Base-by-base conservation (phyloP, 2,797 vertebrate species). In the Etheostoma nigrum region DNA sequence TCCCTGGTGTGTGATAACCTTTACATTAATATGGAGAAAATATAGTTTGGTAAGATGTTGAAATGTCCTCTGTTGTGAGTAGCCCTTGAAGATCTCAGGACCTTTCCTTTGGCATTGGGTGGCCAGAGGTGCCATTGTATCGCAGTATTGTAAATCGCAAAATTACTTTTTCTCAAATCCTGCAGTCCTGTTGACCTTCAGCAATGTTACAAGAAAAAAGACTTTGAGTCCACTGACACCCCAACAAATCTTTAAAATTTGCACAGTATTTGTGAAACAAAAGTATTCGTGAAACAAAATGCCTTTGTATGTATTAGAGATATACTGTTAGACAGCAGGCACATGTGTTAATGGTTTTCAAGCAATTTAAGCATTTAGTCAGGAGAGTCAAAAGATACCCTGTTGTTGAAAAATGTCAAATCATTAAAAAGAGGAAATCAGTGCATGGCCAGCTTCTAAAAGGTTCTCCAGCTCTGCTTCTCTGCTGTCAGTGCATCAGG, bases 391-490 rank as follows among this genome's bases (percentile, higher is more conserved):
- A 62, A 25, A 48, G 44, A 65, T 12, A 10, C 8, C 16, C 1
- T 48, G 0, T 57, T 23, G 45, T 42, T 67, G 18, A 74, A 71
- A 68, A 74, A 74, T 57, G 47, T 68, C 30, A 62, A 36, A 42
- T 60, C n/a, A 52, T 33, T 54, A n/a, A 74, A 73, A 51, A 21
- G 18, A 72, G n/a, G 16, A 57, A 16, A 25, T 79, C 25, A 58
- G 49, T 57, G 30, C 19, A 52, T 53, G 23, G 52, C 36, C 10
- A 73, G 59, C 57, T 64, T 68, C 47, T 71, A 44, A 54, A 68
- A 67, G 44, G 63, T 30, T 69, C 52, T 45, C 60, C n/a, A 48
- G 18, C 40, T 45, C 57, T 21, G 13, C 49, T 15, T 36, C 67
- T 72, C 15, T 18, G 2, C 74, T 65, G 60, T 48, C 71, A 27